Conservation (phyloP, 2,797 vertebrate genomes). For the Pyrocephalus nanus region DNA sequence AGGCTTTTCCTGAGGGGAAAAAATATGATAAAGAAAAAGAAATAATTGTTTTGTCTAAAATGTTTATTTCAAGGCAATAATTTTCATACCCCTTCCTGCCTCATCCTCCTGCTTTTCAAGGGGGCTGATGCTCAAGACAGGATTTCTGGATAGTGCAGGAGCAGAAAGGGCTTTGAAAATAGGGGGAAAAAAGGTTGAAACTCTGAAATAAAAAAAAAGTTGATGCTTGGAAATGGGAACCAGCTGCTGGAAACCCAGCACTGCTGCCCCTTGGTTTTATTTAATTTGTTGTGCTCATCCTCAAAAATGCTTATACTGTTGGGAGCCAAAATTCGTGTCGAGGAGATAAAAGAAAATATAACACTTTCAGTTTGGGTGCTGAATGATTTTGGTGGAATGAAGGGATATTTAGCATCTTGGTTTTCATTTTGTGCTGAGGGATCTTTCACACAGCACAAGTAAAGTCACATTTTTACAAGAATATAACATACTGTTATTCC, state of each 20-base stretch:
- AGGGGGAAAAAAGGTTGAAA: fast-evolving
- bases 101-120: background rate
- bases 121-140: too few relatives aligned
- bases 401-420: background rate
- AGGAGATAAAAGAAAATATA: background rate
- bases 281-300: background rate
- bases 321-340: background rate
- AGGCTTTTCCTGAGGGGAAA: background rate
- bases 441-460: background rate
- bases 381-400: fast-evolving
- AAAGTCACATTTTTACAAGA: background rate
- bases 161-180: background rate
- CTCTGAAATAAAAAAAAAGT: background rate
- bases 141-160: background rate
- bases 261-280: background rate
- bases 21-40: background rate
- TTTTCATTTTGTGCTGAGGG: background rate
- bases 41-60: background rate
- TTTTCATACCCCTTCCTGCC: background rate
- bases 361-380: background rate
- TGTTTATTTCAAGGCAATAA: background rate
- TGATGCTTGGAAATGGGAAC: background rate
- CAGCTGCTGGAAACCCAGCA: background rate
- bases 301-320: background rate
- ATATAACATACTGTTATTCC: background rate